These are phyloP conservation scores for Lacerta viridis DNA, from an alignment of 2,797 vertebrate genomes.

Conservation along the genomic window DNA sequence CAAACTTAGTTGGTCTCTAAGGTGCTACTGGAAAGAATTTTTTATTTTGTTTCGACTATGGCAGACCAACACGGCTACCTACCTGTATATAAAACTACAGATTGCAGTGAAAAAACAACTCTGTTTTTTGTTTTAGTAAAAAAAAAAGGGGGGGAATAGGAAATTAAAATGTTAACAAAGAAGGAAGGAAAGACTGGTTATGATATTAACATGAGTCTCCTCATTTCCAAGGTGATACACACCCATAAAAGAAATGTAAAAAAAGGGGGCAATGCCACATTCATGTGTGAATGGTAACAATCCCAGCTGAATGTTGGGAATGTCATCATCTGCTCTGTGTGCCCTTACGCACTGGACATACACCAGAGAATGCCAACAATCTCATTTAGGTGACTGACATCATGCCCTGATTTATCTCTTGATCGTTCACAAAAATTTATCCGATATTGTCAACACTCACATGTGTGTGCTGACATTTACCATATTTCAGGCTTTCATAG, in stretches of 20 bases:
- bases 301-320: not conserved
- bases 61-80: too few relatives aligned
- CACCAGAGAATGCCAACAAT: conserved; percentile 9
- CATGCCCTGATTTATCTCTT: conserved; percentile 14
- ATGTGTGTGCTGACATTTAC: conserved; percentile 9
- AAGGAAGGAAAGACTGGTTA: not conserved
- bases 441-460: conserved; percentile 4
- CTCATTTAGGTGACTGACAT: conserved; percentile 14
- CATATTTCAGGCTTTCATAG: not conserved
- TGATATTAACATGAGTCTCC: not conserved
- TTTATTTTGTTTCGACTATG: too few relatives aligned
- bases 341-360: not conserved
- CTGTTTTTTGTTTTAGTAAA: not conserved
- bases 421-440: conserved; percentile 3
- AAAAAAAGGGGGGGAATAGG: not conserved
- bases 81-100: too few relatives aligned
- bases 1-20: too few relatives aligned
- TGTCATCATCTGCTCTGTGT: not conserved
- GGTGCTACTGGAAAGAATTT: too few relatives aligned
- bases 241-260: not conserved
- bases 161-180: too few relatives aligned
- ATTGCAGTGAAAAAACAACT: too few relatives aligned
- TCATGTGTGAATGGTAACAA: not conserved
- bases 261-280: not conserved
- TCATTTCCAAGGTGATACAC: not conserved